Evolutionary conservation across 2,888 invertebrate species (phyloP), one percentile per base, ranked within the genome.

Genomic region (Acleris literana): DNA sequence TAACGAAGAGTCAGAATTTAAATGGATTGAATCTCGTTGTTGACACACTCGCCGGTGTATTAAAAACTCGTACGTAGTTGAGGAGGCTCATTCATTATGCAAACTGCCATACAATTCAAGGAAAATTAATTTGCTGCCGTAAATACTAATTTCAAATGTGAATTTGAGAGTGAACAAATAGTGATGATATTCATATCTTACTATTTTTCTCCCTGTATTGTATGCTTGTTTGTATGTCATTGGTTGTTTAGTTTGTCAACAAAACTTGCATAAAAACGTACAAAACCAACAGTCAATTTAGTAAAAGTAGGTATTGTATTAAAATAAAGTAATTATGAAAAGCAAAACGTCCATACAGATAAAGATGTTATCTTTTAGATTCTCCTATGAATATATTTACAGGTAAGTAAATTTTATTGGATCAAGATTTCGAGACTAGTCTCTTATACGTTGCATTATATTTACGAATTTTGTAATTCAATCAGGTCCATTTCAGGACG

Each of bases 21-120:
- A 56, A 44, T 56, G 43, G 44, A 57, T 46, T 20, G 46, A 57
- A 57, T 25, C 57, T 46, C 25, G 25, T n/a, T 56, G 44, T 56
- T 44, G 56, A 17, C 25, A 25, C 17, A 44, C 44, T 46, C 43
- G 29, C 5, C 57, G 25, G 44, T 57, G 46, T 20, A 53, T 60
- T 46, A 18, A 51, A 60, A 52, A 53, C 52, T 29, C 44, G 53
- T 17, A 5, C 18, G 29, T 13, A 29, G 25, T 53, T 53, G 44
- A 52, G 20, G 18, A 5, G 18, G 33, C 51, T 39, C 39, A 39
- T 51, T 43, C 20, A 51, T 59, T 44, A 60, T 25, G 60, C 51
- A 52, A 60, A 53, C 43, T 53, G 11, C 52, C 7, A 11, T 25
- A n/a, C 25, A 17, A 49, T 49, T n/a, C 44, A 57, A 9, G 11